Evolutionary conservation across 2,888 invertebrate species (phyloP), one percentile per base, ranked within the genome.

Genomic region (Carpatolechia fugitivella): DNA sequence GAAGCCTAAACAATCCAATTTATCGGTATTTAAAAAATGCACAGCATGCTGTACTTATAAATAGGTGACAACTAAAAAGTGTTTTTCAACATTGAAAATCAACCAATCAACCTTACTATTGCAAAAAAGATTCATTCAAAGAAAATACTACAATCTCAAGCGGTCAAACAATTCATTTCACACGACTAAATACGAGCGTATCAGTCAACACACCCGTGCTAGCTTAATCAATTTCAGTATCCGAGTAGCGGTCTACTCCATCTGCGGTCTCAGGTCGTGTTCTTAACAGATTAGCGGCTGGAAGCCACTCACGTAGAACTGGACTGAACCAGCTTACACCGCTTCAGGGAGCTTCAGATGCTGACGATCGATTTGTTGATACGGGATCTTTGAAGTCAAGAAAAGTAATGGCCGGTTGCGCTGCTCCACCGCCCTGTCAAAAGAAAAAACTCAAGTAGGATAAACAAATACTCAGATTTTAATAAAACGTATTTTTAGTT

Each of bases 211-310:
- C 29, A 24, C 13, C 44, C 44, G 44, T 29, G 13, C 24, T 44
- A 44, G 13, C 24, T 44, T 29, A 44, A 44, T 20, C 44, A 24
- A 44, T 44, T 44, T 44, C 24, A 13, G 44, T 44, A 20, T 29
- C 44, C 24, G 13, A n/a, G 24, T 13, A 4, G 46, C 46, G 31
- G 20, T 33, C 14, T 24, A 44, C 35, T 53, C 16, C 44, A 30
- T 54, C 54, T 47, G 54, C 29, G 54, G 54, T 38, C 18, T 38
- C 48, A 54, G 38, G 38, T 48, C 35, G 49, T 49, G 49, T 49
- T 49, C 49, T 48, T 48, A 40, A 20, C 36, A 35, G 54, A 54
- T 54, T 54, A 54, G 48, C 40, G 54, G 47, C 40, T 35, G 18
- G 40, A 49, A 35, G 49, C 49, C 48, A 48, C 48, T 48, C 31